A percentile compares a stretch with the other conserved stretches of the same genome.
These are phyloP conservation scores for Drosophila baimaii DNA, from an alignment of 1,140 invertebrate species.

Conservation along the genomic window DNA sequence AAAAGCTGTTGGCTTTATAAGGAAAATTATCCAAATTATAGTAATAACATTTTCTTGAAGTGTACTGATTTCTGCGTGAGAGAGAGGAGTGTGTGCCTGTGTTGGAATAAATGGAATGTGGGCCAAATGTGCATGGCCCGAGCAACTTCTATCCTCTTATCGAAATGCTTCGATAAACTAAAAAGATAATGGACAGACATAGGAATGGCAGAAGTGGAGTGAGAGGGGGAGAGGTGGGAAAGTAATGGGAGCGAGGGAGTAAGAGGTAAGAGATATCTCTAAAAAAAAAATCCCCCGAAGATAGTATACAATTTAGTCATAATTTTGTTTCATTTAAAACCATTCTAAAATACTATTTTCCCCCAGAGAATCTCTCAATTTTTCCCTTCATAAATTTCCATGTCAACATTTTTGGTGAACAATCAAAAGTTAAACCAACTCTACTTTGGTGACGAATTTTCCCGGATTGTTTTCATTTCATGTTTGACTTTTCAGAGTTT, in stretches of 20 bases:
- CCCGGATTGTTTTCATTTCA: background rate
- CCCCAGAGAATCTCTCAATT: background rate
- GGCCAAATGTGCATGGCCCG: constrained; percentile 63
- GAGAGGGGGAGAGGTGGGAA: background rate
- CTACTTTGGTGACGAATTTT: constrained; percentile 41
- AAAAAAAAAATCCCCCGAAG: too few relatives aligned
- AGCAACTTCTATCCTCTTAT: constrained; percentile 40
- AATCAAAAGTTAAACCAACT: constrained; percentile 46
- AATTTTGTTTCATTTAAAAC: too few relatives aligned
- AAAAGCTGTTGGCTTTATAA: too few relatives aligned
- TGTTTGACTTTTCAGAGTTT: constrained; percentile 35
- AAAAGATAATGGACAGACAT: constrained; percentile 41
- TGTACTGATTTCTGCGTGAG: too few relatives aligned
- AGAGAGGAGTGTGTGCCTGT: background rate
- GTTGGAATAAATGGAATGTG: constrained; percentile 59
- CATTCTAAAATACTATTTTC: too few relatives aligned
- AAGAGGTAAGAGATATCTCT: too few relatives aligned
- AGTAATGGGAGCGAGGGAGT: too few relatives aligned
- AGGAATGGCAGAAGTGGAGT: constrained; percentile 17
- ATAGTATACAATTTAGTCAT: too few relatives aligned
- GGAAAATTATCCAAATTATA: too few relatives aligned
- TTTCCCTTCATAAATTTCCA: constrained; percentile 3
- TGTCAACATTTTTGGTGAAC: background rate
- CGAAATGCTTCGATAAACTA: constrained; percentile 50
- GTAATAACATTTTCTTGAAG: too few relatives aligned